Base-by-base conservation (phyloP, 2,888 invertebrate genomes). In the Ophioninae sp. region DNA sequence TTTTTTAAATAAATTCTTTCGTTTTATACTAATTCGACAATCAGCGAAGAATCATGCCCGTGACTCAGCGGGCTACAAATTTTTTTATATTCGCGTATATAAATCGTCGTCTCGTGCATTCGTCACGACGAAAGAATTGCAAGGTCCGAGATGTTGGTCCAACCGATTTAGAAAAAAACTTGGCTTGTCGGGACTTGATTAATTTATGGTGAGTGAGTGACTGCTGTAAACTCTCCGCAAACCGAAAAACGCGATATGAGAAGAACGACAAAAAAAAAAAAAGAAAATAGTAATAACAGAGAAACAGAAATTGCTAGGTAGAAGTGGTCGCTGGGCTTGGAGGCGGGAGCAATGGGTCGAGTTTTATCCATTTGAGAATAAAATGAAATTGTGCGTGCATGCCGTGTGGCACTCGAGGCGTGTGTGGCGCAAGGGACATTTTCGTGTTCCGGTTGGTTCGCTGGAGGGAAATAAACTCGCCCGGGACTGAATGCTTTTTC, bases 371-470 rank as follows among this genome's bases (percentile, higher is more conserved):
- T 51, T 51, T 30, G 71, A 78, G 23, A 77, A 83, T 80, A 73
- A 80, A 83, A 83, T 76, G 69, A 77, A 83, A 83, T 80, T 51
- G 51, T 51, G 51, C 51, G 51, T 51, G 17, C 41, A 41, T 7
- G 9, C 51, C 51, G 51, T 51, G 51, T 6, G 37, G 73, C 68
- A 63, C 17, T 51, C 8, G 9, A 6, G 58, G 39, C 58, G 71
- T 59, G 8, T 23, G 44, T 13, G 44, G 61, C 79, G 75, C 63
- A 76, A 67, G 69, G 10, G 71, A 56, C 65, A 61, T 71, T 71
- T 72, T 76, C 71, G 61, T 9, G 56, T 76, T 64, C 72, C 58
- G 83, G 67, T 76, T 71, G 58, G 73, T 61, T 73, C 79, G 58
- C 41, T 30, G 68, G 58, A 67, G 76, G 67, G 63, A 76, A 83